A percentile compares a stretch with the other conserved stretches of the same genome.
These are phyloP conservation scores for Microctenopoma steveboyesi DNA, from an alignment of 2,797 vertebrate species.

Conservation along the genomic window DNA sequence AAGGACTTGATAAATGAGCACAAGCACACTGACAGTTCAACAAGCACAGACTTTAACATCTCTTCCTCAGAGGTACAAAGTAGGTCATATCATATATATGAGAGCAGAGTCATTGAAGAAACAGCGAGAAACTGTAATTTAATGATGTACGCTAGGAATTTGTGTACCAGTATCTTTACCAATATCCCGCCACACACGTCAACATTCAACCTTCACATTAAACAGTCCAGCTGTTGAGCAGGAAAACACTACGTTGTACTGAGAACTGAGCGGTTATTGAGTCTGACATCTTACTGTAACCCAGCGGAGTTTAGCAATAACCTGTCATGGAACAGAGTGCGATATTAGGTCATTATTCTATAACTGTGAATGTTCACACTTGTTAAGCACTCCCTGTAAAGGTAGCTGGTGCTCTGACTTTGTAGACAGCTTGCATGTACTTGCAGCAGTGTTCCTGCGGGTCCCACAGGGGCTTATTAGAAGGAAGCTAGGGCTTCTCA, in stretches of 20 bases:
- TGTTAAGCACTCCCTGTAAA: constrained; percentile 50
- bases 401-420: constrained; percentile 61
- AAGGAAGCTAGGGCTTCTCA: constrained; percentile 69
- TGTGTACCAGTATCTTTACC: constrained; percentile 9
- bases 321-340: constrained; percentile 42
- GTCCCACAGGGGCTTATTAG: constrained; percentile 82
- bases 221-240: constrained; percentile 3
- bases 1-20: no score
- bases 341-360: constrained; percentile 71
- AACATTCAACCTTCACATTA: background rate
- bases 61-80: no score
- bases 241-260: constrained; percentile 27
- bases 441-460: constrained; percentile 62
- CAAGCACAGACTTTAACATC: no score
- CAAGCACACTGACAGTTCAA: no score
- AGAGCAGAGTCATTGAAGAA: background rate
- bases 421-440: constrained; percentile 66
- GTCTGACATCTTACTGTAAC: constrained; percentile 60
- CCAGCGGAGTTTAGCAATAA: constrained; percentile 44
- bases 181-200: constrained; percentile 17
- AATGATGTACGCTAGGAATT: constrained; percentile 14
- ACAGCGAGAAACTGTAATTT: constrained; percentile 14
- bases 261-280: constrained; percentile 29
- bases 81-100: background rate
- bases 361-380: constrained; percentile 70